Conservation (phyloP, 1,140 invertebrate genomes). For the Drosophila ohnishii region DNA sequence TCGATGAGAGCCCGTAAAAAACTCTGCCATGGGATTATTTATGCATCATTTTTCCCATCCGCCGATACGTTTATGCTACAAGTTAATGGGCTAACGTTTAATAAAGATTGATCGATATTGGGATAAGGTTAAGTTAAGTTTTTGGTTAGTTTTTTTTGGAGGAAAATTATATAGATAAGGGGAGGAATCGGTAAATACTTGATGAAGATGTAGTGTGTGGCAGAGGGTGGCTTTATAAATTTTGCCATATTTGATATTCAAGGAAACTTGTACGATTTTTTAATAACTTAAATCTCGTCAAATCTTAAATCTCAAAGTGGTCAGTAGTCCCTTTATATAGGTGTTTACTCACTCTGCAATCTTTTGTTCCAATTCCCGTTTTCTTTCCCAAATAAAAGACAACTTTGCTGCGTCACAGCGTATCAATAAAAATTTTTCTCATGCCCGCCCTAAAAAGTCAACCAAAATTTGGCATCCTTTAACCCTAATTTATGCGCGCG, state of each 20-base stretch:
- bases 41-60: conserved; percentile 64
- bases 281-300: too few relatives aligned
- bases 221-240: too few relatives aligned
- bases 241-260: too few relatives aligned
- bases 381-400: conserved; percentile 1
- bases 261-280: too few relatives aligned
- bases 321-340: not conserved
- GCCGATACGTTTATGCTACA: conserved; percentile 65
- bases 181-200: not conserved
- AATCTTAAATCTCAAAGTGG: too few relatives aligned
- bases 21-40: conserved; percentile 63
- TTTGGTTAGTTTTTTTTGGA: conserved; percentile 13
- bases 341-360: not conserved
- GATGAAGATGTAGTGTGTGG: conserved; percentile 11
- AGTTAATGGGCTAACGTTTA: conserved; percentile 74
- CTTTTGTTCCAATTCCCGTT: conserved; percentile 14
- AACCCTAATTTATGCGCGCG: conserved; percentile 80
- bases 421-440: conserved; percentile 80
- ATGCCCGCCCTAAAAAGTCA: conserved; percentile 42
- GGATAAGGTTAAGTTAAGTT: conserved; percentile 37
- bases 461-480: conserved; percentile 54
- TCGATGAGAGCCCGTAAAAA: conserved; percentile 61
- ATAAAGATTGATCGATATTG: conserved; percentile 71
- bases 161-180: not conserved
- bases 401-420: conserved; percentile 57